phyloP scores from a whole-genome alignment of 2,888 invertebrate genomes.

The Athalia cordata region DNA sequence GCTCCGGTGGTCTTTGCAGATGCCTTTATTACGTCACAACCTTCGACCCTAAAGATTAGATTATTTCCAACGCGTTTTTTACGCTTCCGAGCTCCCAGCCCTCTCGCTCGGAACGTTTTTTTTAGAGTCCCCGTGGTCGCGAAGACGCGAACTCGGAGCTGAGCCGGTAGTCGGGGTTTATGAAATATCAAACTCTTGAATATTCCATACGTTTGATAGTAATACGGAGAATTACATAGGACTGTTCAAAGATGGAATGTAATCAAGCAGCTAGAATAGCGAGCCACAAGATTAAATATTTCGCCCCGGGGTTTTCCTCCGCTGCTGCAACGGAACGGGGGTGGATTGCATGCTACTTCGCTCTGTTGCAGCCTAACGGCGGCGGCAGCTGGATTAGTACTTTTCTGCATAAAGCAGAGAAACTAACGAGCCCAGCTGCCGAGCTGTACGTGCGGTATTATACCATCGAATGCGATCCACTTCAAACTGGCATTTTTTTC shows the following conservation, averaged over 20 bases:
- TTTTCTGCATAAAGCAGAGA: constrained; percentile 19
- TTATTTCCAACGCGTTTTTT: neutral
- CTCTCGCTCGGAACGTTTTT: neutral
- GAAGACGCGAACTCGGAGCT: no score
- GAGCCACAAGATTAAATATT: constrained; percentile 42
- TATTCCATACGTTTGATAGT: neutral
- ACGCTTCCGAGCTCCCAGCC: neutral
- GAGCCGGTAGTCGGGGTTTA: no score
- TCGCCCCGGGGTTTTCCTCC: constrained; percentile 14
- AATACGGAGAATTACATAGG: constrained; percentile 2
- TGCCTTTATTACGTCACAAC: constrained; percentile 16
- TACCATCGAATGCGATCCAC: no score
- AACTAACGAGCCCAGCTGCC: neutral
- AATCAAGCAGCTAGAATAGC: constrained; percentile 17
- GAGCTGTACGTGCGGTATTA: no score
- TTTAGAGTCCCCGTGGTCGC: no score
- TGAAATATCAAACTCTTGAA: no score
- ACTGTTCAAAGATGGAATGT: constrained; percentile 39
- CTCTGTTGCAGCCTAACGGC: neutral
- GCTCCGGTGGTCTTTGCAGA: neutral
- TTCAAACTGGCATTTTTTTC: neutral
- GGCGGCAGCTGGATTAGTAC: neutral
- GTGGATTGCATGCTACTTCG: constrained; percentile 10
- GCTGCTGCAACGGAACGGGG: neutral
- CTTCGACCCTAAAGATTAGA: constrained; percentile 14